Evolutionary conservation across 1,140 invertebrate species (phyloP).

Genomic region (Aphaenogaster rudis): DNA sequence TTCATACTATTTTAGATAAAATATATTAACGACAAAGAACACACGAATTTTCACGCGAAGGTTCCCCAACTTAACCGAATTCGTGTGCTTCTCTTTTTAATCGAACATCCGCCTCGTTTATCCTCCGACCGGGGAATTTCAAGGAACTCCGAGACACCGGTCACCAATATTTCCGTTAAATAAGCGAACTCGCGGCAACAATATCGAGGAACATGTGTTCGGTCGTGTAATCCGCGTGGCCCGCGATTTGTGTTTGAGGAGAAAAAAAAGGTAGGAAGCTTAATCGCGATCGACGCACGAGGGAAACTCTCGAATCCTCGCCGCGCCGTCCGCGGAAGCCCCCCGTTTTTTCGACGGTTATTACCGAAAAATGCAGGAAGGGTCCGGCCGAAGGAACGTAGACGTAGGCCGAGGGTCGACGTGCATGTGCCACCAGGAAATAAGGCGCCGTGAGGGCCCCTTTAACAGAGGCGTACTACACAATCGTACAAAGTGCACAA

Average conservation of each 20-base stretch:
- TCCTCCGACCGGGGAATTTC: background rate
- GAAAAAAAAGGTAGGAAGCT: constrained; percentile 45
- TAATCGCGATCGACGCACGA: constrained; percentile 64
- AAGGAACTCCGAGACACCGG: constrained; percentile 2
- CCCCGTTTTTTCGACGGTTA: constrained; percentile 64
- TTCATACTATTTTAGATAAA: background rate
- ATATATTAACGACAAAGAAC: background rate
- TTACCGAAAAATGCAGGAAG: constrained; percentile 72
- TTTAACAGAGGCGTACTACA: constrained; percentile 69
- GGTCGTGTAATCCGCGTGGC: constrained; percentile 56
- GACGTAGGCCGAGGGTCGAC: constrained; percentile 54
- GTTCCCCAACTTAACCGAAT: background rate
- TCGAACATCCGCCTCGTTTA: background rate
- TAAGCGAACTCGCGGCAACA: constrained; percentile 48
- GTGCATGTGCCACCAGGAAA: constrained; percentile 62
- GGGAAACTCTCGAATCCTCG: constrained; percentile 57
- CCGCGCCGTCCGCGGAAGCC: background rate
- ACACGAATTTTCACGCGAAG: background rate
- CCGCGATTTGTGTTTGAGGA: constrained; percentile 40
- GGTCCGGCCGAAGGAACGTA: constrained; percentile 37
- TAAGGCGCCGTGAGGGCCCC: constrained; percentile 64
- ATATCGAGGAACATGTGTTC: constrained; percentile 70
- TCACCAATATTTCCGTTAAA: constrained; percentile 60
- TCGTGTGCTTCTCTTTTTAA: background rate
- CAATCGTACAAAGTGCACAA: constrained; percentile 78